Base-by-base conservation (phyloP, 2,113 vertebrate genomes). In the Fulica atra region DNA sequence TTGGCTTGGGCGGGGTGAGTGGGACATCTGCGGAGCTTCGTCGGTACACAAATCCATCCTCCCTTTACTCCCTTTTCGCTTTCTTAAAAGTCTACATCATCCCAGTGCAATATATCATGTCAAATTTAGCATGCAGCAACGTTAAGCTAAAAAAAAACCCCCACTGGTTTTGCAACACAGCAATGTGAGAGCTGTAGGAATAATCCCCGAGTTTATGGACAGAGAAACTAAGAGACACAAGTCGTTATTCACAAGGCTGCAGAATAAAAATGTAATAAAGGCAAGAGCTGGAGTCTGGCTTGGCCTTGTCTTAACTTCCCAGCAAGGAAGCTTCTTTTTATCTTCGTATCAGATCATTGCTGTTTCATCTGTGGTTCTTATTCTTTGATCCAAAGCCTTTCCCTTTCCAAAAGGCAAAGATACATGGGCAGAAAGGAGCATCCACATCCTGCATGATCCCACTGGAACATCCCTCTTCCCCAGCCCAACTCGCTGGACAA, bases 391-490 rank as follows among this genome's bases (percentile, higher is more conserved):
- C 35, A 56, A 93, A 42, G 53, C 64, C 13, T 90, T 77, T 69
- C 13, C 11, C 31, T 74, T 68, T 77, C 14, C 26, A 54, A 33
- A 31, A 48, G 26, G 14, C 35, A 77, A 81, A 88, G 42, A 16
- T 26, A 44, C 16, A 38, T 59, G 16, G n/a, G n/a, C 40, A 61
- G 50, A 85, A 88, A 53, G 15, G 14, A 81, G 14, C 3, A 14
- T 29, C 18, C 1, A 0, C 10, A 6, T 36, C 31, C 40, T 5
- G 4, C 59, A 53, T 1, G 5, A 1, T 63, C 60, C 69, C 29
- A 1, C 20, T 2, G 2, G 59, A 44, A 81, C 26, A 11, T 5
- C 5, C 9, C 7, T 72, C 29, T 63, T 81, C 56, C 64, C n/a
- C 4, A 1, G 14, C 6, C 1, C n/a, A 90, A 24, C 24, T 38